phyloP scores from a whole-genome alignment of 2,888 invertebrate species.

The Drosophila limbata region DNA sequence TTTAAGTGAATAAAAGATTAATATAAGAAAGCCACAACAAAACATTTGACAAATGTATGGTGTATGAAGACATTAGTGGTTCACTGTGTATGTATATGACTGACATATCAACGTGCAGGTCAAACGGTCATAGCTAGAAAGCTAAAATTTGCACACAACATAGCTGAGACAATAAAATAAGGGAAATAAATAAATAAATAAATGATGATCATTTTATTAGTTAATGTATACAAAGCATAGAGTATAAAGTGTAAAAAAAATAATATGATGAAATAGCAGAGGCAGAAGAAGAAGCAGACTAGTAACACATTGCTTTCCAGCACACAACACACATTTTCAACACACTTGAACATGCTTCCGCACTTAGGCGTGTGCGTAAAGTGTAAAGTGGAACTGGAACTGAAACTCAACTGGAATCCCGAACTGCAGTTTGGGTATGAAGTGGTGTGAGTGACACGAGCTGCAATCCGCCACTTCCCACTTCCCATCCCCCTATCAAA shows the following conservation, averaged over 20 bases:
- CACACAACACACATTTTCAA: conserved; percentile 54
- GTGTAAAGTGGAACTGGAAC: conserved; percentile 53
- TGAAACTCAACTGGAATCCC: conserved; percentile 15
- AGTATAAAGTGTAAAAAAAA: background rate
- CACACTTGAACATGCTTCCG: conserved; percentile 83
- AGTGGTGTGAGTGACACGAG: conserved; percentile 67
- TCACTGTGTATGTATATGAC: too few relatives aligned
- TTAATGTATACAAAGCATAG: background rate
- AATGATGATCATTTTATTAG: background rate
- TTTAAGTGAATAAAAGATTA: too few relatives aligned
- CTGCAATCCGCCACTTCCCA: conserved; percentile 21
- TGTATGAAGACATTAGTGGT: too few relatives aligned
- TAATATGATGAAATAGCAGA: background rate
- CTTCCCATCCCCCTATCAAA: background rate
- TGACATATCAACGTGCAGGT: too few relatives aligned
- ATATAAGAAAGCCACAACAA: too few relatives aligned
- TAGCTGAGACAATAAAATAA: too few relatives aligned
- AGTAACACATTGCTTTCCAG: conserved; percentile 64
- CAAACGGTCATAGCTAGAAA: too few relatives aligned
- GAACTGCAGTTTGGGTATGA: conserved; percentile 10
- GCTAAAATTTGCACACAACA: too few relatives aligned
- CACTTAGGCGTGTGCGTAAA: conserved; percentile 74
- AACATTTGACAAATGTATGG: too few relatives aligned
- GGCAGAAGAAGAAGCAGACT: conserved; percentile 22
- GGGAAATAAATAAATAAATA: too few relatives aligned